Conservation (phyloP, 2,113 vertebrate species). For the Gopherus evgoodei region DNA sequence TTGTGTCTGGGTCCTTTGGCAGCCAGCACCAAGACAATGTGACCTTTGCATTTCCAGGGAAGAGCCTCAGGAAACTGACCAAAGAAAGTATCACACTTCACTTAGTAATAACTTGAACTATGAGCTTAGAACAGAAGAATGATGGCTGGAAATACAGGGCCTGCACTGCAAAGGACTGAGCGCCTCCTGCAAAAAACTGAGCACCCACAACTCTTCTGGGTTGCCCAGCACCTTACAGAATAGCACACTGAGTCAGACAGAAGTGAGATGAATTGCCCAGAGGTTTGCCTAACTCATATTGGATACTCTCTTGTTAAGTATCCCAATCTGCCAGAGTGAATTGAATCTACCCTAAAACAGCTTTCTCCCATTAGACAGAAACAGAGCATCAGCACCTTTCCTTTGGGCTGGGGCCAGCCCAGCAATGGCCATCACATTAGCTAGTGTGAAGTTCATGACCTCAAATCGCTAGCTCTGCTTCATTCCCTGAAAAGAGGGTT, state of each 20-base stretch:
- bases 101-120: neutral
- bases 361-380: neutral
- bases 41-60: neutral
- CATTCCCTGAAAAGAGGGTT: neutral
- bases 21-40: neutral
- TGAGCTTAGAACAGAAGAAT: neutral
- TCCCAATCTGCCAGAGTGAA: neutral
- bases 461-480: neutral
- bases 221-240: neutral
- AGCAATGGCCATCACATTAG: neutral
- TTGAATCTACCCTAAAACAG: neutral
- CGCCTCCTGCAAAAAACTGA: neutral
- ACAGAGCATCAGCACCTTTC: neutral
- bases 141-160: neutral
- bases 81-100: neutral
- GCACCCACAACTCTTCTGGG: neutral
- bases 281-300: neutral
- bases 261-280: neutral
- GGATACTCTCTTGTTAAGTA: neutral
- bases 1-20: neutral
- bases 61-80: neutral
- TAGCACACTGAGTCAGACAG: neutral
- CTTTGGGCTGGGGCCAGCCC: neutral
- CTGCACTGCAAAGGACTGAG: neutral
- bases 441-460: neutral